Percentiles rank a stretch among this genome's conserved stretches.
phyloP scores from a whole-genome alignment of 2,797 vertebrate species.

The Loriculus beryllinus region DNA sequence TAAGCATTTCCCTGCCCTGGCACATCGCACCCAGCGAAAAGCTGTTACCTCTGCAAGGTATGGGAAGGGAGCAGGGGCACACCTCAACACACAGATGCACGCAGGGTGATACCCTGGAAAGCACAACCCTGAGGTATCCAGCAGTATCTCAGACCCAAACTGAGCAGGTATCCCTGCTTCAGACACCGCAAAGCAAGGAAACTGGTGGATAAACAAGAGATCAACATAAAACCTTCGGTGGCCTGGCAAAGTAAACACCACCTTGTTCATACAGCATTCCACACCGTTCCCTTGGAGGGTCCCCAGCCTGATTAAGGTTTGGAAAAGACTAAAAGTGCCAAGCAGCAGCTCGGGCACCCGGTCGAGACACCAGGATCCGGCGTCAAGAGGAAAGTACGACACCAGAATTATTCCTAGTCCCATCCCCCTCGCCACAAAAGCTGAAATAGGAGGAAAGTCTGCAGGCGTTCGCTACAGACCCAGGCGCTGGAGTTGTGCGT shows the following conservation, averaged over 20 bases:
- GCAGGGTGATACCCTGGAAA: rapidly evolving
- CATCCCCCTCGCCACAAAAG: conserved; percentile 1
- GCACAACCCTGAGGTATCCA: neutral
- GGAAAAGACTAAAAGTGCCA: neutral
- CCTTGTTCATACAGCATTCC: neutral
- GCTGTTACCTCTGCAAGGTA: neutral
- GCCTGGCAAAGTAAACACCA: neutral
- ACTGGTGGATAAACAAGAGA: neutral
- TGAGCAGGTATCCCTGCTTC: neutral
- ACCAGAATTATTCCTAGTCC: neutral
- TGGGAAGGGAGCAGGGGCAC: neutral
- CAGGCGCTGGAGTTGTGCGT: conserved; percentile 13
- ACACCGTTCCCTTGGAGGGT: neutral
- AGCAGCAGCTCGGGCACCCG: neutral
- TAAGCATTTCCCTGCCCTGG: neutral
- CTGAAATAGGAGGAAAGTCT: neutral
- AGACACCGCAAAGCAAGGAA: neutral
- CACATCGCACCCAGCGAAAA: neutral
- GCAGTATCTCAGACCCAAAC: neutral
- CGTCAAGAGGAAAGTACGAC: neutral
- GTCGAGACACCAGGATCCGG: neutral
- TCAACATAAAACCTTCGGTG: neutral
- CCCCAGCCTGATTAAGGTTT: neutral
- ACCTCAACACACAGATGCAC: neutral
- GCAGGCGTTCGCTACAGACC: neutral